These are phyloP conservation scores for Toxostoma redivivum DNA, from an alignment of 2,113 vertebrate genomes.

Conservation along the genomic window DNA sequence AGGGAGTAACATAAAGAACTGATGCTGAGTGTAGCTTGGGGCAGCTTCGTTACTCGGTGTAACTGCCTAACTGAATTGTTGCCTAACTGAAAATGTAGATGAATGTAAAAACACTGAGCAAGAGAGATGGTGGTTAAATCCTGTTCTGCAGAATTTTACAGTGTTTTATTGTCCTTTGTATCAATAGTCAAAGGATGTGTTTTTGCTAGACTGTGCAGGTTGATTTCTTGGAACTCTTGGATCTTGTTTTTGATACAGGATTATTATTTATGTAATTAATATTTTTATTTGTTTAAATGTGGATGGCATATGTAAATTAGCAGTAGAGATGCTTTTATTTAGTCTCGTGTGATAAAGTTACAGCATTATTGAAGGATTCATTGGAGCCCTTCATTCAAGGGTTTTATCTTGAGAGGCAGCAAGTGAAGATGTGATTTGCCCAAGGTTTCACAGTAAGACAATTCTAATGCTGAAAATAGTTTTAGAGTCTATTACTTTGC, in stretches of 20 bases:
- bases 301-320: not conserved
- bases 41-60: not conserved
- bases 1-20: not conserved
- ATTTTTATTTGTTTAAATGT: not conserved
- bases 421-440: not conserved
- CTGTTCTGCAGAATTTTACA: not conserved
- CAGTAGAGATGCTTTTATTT: not conserved
- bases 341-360: not conserved
- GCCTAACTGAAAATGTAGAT: not conserved
- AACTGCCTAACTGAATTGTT: not conserved
- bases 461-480: not conserved
- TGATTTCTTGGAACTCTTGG: not conserved
- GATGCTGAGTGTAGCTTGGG: not conserved
- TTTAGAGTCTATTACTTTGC: not conserved
- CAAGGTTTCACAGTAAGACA: not conserved
- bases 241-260: not conserved
- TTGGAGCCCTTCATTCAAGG: not conserved
- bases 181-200: not conserved
- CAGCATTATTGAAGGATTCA: not conserved
- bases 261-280: not conserved
- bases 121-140: not conserved
- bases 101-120: not conserved
- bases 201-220: not conserved
- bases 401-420: not conserved
- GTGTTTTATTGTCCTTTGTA: not conserved